Evolutionary conservation across 2,797 vertebrate species (phyloP).

Genomic region (Anniella stebbinsi): DNA sequence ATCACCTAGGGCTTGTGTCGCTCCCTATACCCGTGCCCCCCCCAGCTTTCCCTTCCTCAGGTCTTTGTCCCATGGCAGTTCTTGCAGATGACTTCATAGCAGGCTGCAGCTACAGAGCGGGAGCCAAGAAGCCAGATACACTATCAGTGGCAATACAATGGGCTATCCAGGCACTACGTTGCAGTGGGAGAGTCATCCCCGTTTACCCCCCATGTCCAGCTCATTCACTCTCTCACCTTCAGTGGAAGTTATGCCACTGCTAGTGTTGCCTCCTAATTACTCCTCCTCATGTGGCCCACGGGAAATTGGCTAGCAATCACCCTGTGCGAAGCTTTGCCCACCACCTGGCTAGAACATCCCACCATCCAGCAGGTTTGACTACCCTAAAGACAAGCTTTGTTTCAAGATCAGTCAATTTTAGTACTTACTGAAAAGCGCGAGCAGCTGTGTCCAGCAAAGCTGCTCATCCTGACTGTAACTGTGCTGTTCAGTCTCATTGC

Average conservation of each 20-base stretch:
- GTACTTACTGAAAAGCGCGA: constrained; percentile 94
- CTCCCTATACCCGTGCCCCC: not conserved
- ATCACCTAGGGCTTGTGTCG: not conserved
- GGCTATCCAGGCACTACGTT: not conserved
- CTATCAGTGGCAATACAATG: not conserved
- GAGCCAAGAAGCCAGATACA: not conserved
- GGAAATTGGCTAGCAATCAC: not conserved
- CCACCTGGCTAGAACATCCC: not conserved
- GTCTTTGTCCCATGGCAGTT: too few species aligned
- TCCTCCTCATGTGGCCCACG: not conserved
- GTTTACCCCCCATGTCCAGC: not conserved
- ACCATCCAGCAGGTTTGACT: not conserved
- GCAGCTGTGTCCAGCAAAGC: constrained; percentile 94
- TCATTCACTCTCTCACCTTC: not conserved
- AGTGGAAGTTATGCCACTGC: not conserved
- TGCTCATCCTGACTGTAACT: constrained; percentile 91
- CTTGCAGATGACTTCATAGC: not conserved
- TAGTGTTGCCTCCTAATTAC: not conserved
- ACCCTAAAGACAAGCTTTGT: not conserved
- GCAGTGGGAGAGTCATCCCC: not conserved
- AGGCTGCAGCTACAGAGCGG: not conserved
- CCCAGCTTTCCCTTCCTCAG: not conserved
- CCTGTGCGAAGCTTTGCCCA: not conserved
- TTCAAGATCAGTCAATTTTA: constrained; percentile 3
- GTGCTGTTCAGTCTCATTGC: constrained; percentile 86